Conservation (phyloP, 2,888 invertebrate genomes). For the Cheilosia impressa region DNA sequence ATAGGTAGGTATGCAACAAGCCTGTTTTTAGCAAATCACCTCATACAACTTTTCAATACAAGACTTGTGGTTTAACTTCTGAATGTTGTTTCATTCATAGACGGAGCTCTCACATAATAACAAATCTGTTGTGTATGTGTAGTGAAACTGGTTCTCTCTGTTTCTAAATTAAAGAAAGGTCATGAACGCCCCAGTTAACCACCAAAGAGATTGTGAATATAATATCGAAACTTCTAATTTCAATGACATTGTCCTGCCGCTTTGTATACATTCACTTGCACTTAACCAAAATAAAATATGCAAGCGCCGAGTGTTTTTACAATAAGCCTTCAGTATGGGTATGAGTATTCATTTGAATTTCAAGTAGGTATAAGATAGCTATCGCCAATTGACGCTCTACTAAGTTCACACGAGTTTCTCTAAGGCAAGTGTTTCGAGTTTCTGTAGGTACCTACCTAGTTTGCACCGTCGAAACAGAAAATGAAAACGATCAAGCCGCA, state of each 20-base stretch:
- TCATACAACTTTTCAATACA: not conserved
- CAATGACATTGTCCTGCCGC: not conserved
- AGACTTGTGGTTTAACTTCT: not conserved
- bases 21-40: slow-evolving; percentile 2
- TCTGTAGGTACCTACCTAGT: not conserved
- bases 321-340: not conserved
- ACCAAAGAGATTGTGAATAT: not conserved
- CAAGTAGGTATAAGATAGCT: not conserved
- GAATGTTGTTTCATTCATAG: slow-evolving; percentile 3
- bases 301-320: not conserved
- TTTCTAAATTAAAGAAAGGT: not conserved
- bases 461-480: not conserved
- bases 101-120: not conserved
- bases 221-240: not conserved
- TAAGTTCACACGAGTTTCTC: slow-evolving; percentile 12
- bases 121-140: not conserved
- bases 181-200: not conserved
- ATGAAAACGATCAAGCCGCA: not conserved
- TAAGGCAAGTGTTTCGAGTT: slow-evolving; percentile 3
- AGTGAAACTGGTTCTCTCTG: slow-evolving; percentile 3
- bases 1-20: not conserved
- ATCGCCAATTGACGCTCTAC: not conserved
- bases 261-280: no score
- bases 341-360: not conserved
- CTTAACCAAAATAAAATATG: not conserved